A percentile compares a stretch with the other conserved stretches of the same genome.
Evolutionary conservation across 2,113 vertebrate genomes (phyloP).

Genomic region (Ascaphus truei): DNA sequence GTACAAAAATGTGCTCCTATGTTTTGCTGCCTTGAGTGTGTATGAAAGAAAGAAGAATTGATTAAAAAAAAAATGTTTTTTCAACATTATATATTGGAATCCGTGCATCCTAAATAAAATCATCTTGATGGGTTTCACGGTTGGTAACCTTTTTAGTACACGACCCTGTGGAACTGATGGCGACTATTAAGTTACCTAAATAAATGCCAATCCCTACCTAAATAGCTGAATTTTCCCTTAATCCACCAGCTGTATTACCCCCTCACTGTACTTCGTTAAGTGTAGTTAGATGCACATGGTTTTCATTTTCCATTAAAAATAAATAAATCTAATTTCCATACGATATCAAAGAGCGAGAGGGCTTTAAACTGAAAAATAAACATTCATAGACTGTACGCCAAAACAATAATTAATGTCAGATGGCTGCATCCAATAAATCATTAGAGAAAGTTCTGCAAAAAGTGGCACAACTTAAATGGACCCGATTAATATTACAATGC

Average conservation of each 20-base stretch:
- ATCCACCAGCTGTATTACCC: constrained; percentile 53
- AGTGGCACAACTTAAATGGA: constrained; percentile 61
- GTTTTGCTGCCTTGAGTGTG: too few relatives aligned
- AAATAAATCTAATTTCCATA: constrained; percentile 90
- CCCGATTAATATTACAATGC: constrained; percentile 61
- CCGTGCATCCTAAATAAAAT: too few relatives aligned
- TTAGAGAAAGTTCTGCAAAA: constrained; percentile 73
- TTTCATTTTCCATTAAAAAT: constrained; percentile 86
- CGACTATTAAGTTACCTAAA: neutral
- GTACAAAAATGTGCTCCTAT: too few relatives aligned
- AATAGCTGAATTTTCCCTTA: constrained; percentile 69
- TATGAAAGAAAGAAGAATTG: too few relatives aligned
- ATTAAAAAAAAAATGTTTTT: too few relatives aligned
- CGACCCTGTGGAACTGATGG: neutral
- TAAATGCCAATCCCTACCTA: constrained; percentile 37
- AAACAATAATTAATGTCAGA: constrained; percentile 85
- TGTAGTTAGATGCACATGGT: constrained; percentile 81
- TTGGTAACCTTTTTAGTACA: too few relatives aligned
- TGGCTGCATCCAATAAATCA: constrained; percentile 82
- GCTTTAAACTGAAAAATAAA: constrained; percentile 88
- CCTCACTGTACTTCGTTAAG: constrained; percentile 89
- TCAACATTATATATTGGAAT: too few relatives aligned
- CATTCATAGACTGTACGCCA: constrained; percentile 81
- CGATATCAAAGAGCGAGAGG: constrained; percentile 89
- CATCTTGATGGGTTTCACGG: too few relatives aligned